These are phyloP conservation scores for Xestobium rufovillosum DNA, from an alignment of 2,888 invertebrate species.

Conservation along the genomic window DNA sequence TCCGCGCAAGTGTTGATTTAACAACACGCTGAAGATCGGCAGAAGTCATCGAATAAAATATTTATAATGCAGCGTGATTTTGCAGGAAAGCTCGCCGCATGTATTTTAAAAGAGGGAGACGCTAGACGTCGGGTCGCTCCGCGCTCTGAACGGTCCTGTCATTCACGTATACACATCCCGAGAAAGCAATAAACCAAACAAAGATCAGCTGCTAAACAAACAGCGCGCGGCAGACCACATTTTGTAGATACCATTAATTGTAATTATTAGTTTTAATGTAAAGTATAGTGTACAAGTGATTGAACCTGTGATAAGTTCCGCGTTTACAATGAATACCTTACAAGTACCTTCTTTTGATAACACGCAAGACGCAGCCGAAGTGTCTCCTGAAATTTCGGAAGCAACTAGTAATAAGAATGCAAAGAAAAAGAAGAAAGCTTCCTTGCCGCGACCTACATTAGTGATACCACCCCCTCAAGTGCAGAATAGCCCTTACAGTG, in stretches of 20 bases:
- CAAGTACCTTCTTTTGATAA: conserved; percentile 1
- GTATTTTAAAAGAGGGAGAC: conserved; percentile 1
- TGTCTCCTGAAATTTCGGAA: not conserved
- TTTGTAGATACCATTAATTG: too few species aligned
- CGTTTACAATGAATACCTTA: not conserved
- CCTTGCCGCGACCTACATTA: conserved; percentile 29
- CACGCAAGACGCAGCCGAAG: not conserved
- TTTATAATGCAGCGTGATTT: conserved; percentile 1
- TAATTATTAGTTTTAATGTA: too few species aligned
- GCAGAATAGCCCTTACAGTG: conserved; percentile 17
- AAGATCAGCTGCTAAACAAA: not conserved
- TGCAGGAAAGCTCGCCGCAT: not conserved
- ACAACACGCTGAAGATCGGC: too few species aligned
- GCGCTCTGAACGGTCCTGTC: conserved; percentile 1
- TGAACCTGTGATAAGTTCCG: conserved; percentile 1
- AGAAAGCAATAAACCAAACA: conserved; percentile 1
- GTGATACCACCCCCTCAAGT: conserved; percentile 33
- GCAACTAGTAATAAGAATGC: too few species aligned
- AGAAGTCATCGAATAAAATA: not conserved
- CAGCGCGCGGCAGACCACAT: not conserved
- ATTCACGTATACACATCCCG: not conserved
- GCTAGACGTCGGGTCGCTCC: conserved; percentile 1
- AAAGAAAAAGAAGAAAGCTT: not conserved
- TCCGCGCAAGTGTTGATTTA: too few species aligned
- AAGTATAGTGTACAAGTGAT: too few species aligned